phyloP scores from a whole-genome alignment of 1,140 invertebrate species.

The Pseudoatta argentina region DNA sequence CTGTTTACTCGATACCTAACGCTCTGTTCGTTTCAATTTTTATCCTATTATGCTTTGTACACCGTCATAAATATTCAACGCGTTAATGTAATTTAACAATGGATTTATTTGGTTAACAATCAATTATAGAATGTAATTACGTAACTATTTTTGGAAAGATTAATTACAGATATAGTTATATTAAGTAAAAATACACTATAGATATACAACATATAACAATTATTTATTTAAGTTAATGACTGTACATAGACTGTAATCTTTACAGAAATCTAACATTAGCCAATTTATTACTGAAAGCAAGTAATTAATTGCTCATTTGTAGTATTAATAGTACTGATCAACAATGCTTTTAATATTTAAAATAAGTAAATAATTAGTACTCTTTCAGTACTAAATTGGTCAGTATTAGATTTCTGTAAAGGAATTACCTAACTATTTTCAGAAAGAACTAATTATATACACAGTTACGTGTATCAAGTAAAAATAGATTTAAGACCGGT shows the following conservation, averaged over 20 bases:
- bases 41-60: background rate
- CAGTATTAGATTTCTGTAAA: no score
- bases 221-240: no score
- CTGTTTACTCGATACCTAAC: slow-evolving; percentile 46
- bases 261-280: no score
- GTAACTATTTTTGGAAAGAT: background rate
- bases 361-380: no score
- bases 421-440: background rate
- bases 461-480: background rate
- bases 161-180: background rate
- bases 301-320: no score
- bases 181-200: no score
- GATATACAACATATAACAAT: no score
- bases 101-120: background rate
- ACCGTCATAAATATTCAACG: background rate
- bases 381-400: no score
- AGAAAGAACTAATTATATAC: background rate
- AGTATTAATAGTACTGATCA: no score
- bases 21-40: slow-evolving; percentile 1
- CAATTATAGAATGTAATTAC: background rate
- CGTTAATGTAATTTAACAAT: background rate
- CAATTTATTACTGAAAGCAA: no score
- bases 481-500: background rate
- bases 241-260: no score
- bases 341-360: no score